These are phyloP conservation scores for Loxodonta africana DNA, from an alignment of 2,113 vertebrate species.

Conservation along the genomic window DNA sequence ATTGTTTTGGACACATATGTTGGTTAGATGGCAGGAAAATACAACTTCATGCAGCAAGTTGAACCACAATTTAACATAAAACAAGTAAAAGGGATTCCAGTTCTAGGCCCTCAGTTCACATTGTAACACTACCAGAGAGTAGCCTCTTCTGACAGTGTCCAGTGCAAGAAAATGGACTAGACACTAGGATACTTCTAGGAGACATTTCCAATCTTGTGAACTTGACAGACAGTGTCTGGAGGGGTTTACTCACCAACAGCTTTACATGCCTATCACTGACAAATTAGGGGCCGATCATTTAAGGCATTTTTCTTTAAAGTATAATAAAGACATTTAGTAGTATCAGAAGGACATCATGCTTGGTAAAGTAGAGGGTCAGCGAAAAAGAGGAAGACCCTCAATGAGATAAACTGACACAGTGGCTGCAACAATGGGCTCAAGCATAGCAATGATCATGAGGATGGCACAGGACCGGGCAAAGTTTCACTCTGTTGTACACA, in stretches of 20 bases:
- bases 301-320: neutral
- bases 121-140: rapidly evolving
- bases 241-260: neutral
- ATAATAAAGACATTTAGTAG: neutral
- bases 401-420: no score
- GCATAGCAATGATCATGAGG: no score
- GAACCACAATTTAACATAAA: neutral
- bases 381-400: no score
- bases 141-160: neutral
- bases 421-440: no score
- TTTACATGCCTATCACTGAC: neutral
- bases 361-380: no score
- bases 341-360: neutral
- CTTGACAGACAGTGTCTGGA: no score
- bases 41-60: neutral
- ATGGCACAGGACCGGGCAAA: no score
- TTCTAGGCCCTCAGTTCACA: neutral
- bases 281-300: neutral
- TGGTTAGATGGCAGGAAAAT: neutral
- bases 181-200: neutral
- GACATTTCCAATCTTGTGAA: neutral
- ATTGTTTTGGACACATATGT: neutral
- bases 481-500: no score
- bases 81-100: neutral
- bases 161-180: neutral